Evolutionary conservation across 2,797 vertebrate genomes (phyloP).

Genomic region (Luscinia luscinia): DNA sequence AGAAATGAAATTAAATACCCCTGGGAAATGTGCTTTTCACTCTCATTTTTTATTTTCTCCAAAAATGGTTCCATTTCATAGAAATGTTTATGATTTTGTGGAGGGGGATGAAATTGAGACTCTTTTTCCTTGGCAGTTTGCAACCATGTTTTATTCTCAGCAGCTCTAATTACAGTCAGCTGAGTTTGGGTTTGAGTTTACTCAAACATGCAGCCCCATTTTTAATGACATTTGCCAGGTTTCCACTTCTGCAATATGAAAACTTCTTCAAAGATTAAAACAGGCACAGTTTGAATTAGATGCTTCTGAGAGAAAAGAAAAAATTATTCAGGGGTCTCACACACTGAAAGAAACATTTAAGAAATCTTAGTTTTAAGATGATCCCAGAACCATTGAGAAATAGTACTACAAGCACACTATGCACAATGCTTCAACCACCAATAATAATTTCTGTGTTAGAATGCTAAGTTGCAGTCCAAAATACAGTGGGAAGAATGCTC

Average conservation of each 20-base stretch:
- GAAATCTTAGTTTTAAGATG: neutral
- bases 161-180: constrained; percentile 55
- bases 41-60: constrained; percentile 5
- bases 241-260: neutral
- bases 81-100: constrained; percentile 52
- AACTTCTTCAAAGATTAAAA: neutral
- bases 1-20: constrained; percentile 41
- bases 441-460: neutral
- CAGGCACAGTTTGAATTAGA: neutral
- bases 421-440: neutral
- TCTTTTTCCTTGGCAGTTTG: constrained; percentile 42
- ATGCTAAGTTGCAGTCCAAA: neutral
- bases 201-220: neutral
- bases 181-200: constrained; percentile 31
- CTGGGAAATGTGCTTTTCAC: constrained; percentile 27
- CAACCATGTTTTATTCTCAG: constrained; percentile 29
- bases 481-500: neutral
- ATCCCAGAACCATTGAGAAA: neutral
- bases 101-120: neutral
- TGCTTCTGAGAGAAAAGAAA: neutral
- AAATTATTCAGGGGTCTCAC: neutral
- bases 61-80: constrained; percentile 34
- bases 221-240: constrained; percentile 1
- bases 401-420: neutral
- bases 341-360: neutral